Conservation (phyloP, 2,113 vertebrate species). For the Cololabis saira region DNA sequence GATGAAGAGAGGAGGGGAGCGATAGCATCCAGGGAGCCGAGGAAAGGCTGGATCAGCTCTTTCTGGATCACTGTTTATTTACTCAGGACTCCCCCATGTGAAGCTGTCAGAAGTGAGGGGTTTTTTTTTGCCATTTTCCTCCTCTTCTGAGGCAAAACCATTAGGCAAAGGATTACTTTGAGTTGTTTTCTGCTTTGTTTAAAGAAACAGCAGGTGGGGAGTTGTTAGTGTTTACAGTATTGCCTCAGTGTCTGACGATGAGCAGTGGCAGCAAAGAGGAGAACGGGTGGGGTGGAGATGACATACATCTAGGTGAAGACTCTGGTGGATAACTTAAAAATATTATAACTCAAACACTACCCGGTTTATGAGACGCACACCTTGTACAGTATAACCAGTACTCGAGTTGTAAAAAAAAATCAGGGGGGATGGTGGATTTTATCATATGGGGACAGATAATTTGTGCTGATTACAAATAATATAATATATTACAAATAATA, state of each 20-base stretch:
- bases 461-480: no score
- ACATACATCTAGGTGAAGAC: conserved; percentile 15
- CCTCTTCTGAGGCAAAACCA: conserved; percentile 27
- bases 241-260: conserved; percentile 28
- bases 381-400: no score
- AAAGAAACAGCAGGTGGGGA: conserved; percentile 23
- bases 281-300: conserved; percentile 5
- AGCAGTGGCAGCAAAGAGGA: conserved; percentile 23
- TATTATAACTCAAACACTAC: conserved; percentile 10
- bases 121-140: conserved; percentile 22
- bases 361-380: background rate
- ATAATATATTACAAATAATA: no score
- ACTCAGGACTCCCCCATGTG: conserved; percentile 68
- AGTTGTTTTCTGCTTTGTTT: conserved; percentile 28
- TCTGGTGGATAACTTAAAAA: conserved; percentile 3
- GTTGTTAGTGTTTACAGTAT: conserved; percentile 24
- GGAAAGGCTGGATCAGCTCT: conserved; percentile 69
- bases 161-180: conserved; percentile 40
- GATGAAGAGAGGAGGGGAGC: conserved; percentile 69
- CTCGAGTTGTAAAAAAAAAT: no score
- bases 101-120: conserved; percentile 65
- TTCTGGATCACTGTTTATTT: conserved; percentile 72
- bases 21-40: conserved; percentile 61
- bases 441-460: no score
- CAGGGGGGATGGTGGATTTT: no score